Percentiles rank a stretch among this genome's conserved stretches.
Conservation (phyloP, 1,140 invertebrate species). For the Formica selysi region DNA sequence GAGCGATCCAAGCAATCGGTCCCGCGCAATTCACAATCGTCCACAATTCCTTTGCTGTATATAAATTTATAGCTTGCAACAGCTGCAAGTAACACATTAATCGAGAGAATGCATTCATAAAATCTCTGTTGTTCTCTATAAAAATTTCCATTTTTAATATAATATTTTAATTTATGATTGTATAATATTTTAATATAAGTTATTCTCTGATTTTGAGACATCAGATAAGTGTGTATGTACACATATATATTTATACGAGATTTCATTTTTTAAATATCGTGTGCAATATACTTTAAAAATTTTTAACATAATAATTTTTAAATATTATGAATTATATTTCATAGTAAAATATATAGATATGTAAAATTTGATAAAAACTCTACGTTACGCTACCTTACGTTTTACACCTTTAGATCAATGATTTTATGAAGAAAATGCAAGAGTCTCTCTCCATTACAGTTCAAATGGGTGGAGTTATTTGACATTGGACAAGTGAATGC, state of each 20-base stretch:
- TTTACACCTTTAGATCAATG: no score
- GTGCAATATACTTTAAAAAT: background rate
- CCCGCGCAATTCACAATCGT: slow-evolving; percentile 2
- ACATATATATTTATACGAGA: background rate
- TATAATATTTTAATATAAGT: background rate
- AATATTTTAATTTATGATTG: no score
- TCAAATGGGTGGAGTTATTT: background rate
- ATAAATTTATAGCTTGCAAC: background rate
- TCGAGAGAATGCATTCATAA: background rate
- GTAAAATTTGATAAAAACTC: no score
- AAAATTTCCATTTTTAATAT: background rate
- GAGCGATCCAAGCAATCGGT: slow-evolving; percentile 3
- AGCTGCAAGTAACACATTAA: no score
- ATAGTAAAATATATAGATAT: no score
- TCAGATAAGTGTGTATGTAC: background rate
- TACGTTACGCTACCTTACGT: no score
- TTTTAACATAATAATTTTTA: no score
- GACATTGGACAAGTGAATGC: background rate
- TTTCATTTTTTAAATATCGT: background rate
- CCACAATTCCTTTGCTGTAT: background rate
- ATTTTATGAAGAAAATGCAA: no score
- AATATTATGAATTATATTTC: no score
- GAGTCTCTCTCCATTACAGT: no score
- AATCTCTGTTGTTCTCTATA: background rate
- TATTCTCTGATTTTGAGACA: background rate